A percentile compares a stretch with the other conserved stretches of the same genome.
Evolutionary conservation across 2,888 invertebrate genomes (phyloP).

Genomic region (Heliconius ethilla): DNA sequence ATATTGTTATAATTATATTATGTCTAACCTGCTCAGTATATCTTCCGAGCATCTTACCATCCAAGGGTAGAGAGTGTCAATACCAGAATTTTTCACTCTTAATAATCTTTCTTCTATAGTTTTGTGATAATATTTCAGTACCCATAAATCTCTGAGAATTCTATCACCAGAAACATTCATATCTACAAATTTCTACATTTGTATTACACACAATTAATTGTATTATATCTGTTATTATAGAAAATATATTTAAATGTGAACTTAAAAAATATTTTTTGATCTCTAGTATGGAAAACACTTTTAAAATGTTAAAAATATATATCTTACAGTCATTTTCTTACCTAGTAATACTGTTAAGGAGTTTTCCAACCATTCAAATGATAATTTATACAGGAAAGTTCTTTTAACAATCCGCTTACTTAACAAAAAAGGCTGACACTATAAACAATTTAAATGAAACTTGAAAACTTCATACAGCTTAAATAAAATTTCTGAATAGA

Average conservation of each 20-base stretch:
- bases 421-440: constrained; percentile 70
- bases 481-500: background rate
- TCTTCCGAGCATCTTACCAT: constrained; percentile 84
- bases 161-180: constrained; percentile 79
- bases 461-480: constrained; percentile 13
- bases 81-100: constrained; percentile 73
- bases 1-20: background rate
- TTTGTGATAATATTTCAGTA: constrained; percentile 81
- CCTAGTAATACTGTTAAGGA: constrained; percentile 78
- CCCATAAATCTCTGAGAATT: constrained; percentile 84
- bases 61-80: constrained; percentile 83
- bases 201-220: background rate
- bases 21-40: constrained; percentile 77
- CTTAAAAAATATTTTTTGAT: background rate
- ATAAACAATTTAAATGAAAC: constrained; percentile 45
- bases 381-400: constrained; percentile 80
- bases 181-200: constrained; percentile 53
- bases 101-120: constrained; percentile 79
- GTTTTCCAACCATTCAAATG: constrained; percentile 78
- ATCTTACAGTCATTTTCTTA: constrained; percentile 50
- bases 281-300: too few relatives aligned
- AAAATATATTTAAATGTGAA: background rate
- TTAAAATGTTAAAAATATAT: too few relatives aligned
- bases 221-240: background rate
- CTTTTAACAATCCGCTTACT: constrained; percentile 76